These are phyloP conservation scores for Eulemur coronatus DNA, from an alignment of 2,797 vertebrate species.

Conservation along the genomic window DNA sequence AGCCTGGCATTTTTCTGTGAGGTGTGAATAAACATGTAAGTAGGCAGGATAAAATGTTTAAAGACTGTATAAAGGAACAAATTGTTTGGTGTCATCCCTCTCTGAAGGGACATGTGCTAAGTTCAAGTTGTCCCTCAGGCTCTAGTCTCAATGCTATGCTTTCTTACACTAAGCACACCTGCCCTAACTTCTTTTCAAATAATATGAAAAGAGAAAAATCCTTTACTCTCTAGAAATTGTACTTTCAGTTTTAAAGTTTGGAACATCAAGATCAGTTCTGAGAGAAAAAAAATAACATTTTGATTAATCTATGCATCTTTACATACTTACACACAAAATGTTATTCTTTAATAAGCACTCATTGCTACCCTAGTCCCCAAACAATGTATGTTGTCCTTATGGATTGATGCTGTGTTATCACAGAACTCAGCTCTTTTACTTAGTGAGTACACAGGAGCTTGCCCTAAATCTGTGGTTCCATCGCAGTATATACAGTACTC, in stretches of 20 bases:
- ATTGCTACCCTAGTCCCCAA: too few species aligned
- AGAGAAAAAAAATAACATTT: neutral
- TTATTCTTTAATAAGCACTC: neutral
- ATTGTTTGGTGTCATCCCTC: neutral
- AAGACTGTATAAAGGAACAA: too few species aligned
- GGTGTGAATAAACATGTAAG: neutral
- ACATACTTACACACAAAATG: neutral
- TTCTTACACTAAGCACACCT: neutral
- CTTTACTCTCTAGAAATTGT: neutral
- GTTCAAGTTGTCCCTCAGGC: neutral
- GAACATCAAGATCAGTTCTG: neutral
- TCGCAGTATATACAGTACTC: rapidly evolving
- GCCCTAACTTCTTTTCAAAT: neutral
- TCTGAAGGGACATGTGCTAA: neutral
- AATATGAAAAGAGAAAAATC: neutral
- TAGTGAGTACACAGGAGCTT: neutral
- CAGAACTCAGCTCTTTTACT: neutral
- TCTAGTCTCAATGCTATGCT: neutral
- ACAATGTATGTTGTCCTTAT: neutral
- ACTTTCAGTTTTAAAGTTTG: neutral
- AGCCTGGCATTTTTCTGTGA: neutral
- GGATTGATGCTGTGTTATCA: rapidly evolving
- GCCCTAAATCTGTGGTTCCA: neutral
- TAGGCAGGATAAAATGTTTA: neutral
- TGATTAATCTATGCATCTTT: neutral